phyloP scores from a whole-genome alignment of 2,888 invertebrate species.

The Sussaba pulchella region DNA sequence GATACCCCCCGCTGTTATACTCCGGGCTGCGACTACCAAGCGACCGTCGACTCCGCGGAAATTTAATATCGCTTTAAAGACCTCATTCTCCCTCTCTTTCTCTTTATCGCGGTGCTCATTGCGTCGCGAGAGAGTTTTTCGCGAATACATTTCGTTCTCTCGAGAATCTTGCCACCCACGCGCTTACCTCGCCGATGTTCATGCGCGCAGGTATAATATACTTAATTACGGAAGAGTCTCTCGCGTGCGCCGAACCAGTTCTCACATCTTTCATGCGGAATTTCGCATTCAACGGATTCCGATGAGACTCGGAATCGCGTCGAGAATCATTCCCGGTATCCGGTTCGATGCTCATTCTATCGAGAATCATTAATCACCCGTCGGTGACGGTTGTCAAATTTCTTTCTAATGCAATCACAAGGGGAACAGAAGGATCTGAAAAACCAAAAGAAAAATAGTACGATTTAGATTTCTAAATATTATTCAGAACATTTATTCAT shows the following conservation, averaged over 20 bases:
- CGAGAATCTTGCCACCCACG: slow-evolving; percentile 62
- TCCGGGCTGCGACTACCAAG: slow-evolving; percentile 40
- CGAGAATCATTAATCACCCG: not conserved
- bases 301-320: slow-evolving; percentile 21
- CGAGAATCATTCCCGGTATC: slow-evolving; percentile 4
- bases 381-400: not conserved
- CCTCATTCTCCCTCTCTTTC: slow-evolving; percentile 53
- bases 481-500: too few species aligned
- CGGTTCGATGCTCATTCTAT: slow-evolving; percentile 12
- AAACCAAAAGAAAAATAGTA: too few species aligned
- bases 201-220: slow-evolving; percentile 50
- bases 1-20: slow-evolving; percentile 69
- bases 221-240: slow-evolving; percentile 57
- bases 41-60: slow-evolving; percentile 69
- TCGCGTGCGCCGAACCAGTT: slow-evolving; percentile 51
- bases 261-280: slow-evolving; percentile 60
- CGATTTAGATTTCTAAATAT: too few species aligned
- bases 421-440: too few species aligned
- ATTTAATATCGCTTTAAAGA: slow-evolving; percentile 70
- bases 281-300: slow-evolving; percentile 52
- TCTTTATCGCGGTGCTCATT: slow-evolving; percentile 57
- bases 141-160: slow-evolving; percentile 51
- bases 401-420: not conserved
- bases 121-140: slow-evolving; percentile 43
- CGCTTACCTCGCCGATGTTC: slow-evolving; percentile 45